Conservation (phyloP, 2,113 vertebrate genomes). For the Petrocephalus microphthalmus region DNA sequence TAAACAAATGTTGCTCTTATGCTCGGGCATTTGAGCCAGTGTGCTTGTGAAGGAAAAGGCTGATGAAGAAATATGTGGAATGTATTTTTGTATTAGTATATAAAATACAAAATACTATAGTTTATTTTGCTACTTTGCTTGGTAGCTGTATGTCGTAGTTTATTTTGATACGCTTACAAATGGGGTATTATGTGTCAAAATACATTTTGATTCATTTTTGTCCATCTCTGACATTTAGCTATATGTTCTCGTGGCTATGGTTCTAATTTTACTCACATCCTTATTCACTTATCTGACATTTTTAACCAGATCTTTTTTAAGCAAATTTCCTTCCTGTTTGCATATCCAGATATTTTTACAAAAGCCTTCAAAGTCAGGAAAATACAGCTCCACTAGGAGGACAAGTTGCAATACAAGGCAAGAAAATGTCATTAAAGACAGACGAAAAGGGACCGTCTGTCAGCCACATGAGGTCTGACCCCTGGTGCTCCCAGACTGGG, state of each 20-base stretch:
- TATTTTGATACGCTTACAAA: not conserved
- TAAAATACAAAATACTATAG: not conserved
- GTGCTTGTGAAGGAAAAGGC: not conserved
- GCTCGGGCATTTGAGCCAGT: not conserved
- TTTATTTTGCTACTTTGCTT: not conserved
- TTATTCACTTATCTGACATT: not conserved
- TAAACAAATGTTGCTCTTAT: no score
- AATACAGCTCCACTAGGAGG: not conserved
- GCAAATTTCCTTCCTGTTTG: not conserved
- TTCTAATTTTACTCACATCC: not conserved
- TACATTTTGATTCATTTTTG: not conserved
- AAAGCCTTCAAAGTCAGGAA: not conserved
- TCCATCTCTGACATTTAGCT: not conserved
- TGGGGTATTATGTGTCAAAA: not conserved
- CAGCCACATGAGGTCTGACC: not conserved
- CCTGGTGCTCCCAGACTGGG: not conserved
- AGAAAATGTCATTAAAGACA: no score
- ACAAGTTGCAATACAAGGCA: not conserved
- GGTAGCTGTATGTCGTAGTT: not conserved
- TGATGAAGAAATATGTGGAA: not conserved
- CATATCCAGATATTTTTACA: not conserved
- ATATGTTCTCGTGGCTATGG: not conserved
- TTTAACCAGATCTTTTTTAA: not conserved
- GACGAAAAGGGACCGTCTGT: not conserved
- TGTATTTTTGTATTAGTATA: not conserved